These are phyloP conservation scores for Camelus dromedarius DNA, from an alignment of 2,113 vertebrate species.

Conservation along the genomic window DNA sequence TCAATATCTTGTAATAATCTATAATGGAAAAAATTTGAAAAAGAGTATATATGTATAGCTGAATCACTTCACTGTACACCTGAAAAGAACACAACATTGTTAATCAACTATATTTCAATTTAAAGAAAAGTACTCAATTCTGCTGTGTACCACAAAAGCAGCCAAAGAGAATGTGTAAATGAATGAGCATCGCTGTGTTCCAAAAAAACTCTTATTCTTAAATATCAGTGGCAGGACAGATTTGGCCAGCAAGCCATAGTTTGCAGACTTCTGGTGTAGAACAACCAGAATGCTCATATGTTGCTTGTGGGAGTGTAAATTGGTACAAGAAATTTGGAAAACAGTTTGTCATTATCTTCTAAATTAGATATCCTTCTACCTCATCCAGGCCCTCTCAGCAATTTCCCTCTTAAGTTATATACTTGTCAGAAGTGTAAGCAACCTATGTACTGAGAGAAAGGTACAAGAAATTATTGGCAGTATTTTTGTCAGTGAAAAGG, in stretches of 20 bases:
- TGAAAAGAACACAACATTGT: neutral
- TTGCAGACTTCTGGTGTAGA: neutral
- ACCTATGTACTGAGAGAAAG: neutral
- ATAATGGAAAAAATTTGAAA: neutral
- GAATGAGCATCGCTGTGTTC: fast-evolving
- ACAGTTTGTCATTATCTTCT: neutral
- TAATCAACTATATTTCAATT: neutral
- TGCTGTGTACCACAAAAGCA: neutral
- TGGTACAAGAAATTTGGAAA: neutral
- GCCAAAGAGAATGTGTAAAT: neutral
- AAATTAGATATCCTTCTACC: neutral
- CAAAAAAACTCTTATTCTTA: neutral
- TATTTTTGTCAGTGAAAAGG: neutral
- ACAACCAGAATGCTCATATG: neutral
- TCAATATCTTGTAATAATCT: neutral
- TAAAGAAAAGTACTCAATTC: neutral
- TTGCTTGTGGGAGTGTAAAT: neutral
- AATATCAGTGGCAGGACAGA: neutral
- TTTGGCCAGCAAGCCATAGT: neutral
- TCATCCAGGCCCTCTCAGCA: neutral
- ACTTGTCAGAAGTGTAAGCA: neutral
- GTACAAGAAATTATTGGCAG: neutral
- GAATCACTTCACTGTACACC: neutral
- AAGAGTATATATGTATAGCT: neutral
- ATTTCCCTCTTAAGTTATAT: neutral